These are phyloP conservation scores for Palaemon carinicauda DNA, from an alignment of 1,140 invertebrate species.

Conservation along the genomic window DNA sequence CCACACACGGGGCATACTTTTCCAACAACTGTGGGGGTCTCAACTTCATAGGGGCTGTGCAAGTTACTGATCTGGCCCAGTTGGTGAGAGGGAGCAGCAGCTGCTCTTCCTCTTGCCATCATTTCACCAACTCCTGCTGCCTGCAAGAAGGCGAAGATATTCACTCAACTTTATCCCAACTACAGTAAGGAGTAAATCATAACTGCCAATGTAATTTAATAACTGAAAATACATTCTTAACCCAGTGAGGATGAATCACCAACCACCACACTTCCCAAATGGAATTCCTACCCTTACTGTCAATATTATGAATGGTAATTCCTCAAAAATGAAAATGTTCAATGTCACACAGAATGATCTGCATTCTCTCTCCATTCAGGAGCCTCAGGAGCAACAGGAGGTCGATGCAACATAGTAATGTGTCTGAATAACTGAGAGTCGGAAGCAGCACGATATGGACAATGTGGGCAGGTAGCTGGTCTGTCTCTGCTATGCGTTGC, in stretches of 20 bases:
- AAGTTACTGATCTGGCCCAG: conserved; percentile 34
- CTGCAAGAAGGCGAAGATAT: conserved; percentile 56
- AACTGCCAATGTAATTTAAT: neutral
- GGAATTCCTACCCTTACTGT: too few relatives aligned
- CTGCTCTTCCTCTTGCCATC: too few relatives aligned
- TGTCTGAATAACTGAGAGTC: conserved; percentile 56
- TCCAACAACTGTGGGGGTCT: conserved; percentile 41
- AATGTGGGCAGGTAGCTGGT: conserved; percentile 48
- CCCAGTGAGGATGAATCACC: too few relatives aligned
- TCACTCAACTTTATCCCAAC: conserved; percentile 49
- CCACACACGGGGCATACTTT: conserved; percentile 55
- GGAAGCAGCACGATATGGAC: conserved; percentile 54
- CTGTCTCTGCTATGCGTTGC: conserved; percentile 58
- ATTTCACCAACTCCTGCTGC: conserved; percentile 21
- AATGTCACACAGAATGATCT: too few relatives aligned
- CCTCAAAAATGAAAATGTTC: too few relatives aligned
- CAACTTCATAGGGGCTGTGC: conserved; percentile 50
- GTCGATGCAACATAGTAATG: conserved; percentile 56
- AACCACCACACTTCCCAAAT: too few relatives aligned
- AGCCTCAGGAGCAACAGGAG: conserved; percentile 18
- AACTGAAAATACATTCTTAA: neutral
- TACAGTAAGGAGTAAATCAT: conserved; percentile 5
- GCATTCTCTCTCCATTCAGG: neutral
- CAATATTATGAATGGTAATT: too few relatives aligned
- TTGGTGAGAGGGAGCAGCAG: conserved; percentile 12